Percentiles rank a stretch among this genome's conserved stretches.
Evolutionary conservation across 2,888 invertebrate species (phyloP).

Genomic region (Melieria omissa): DNA sequence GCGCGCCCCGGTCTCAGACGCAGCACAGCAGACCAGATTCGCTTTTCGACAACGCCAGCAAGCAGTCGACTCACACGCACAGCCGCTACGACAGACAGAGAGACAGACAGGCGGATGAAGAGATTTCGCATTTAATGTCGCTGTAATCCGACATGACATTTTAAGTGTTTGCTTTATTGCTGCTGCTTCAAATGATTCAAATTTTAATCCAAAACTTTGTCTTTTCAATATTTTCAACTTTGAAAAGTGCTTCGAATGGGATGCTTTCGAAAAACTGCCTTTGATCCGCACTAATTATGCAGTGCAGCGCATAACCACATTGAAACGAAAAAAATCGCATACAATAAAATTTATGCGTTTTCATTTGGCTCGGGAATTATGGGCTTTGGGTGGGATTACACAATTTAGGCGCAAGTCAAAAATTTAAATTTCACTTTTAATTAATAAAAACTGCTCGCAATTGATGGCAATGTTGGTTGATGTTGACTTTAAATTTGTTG

Average conservation of each 20-base stretch:
- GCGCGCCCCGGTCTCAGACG: not conserved
- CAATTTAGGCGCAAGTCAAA: too few relatives aligned
- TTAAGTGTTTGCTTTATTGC: slow-evolving; percentile 51
- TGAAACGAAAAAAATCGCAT: too few relatives aligned
- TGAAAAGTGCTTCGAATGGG: too few relatives aligned
- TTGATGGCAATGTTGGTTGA: slow-evolving; percentile 9
- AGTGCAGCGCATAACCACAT: too few relatives aligned
- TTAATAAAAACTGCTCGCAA: too few relatives aligned
- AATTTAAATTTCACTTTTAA: too few relatives aligned
- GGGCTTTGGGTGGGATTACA: too few relatives aligned
- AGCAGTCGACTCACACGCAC: slow-evolving; percentile 1
- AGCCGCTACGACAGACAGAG: not conserved
- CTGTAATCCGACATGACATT: slow-evolving; percentile 50
- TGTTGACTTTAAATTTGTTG: slow-evolving; percentile 23
- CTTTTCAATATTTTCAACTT: not conserved
- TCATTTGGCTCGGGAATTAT: not conserved
- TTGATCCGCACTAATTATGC: too few relatives aligned
- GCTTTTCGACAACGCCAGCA: not conserved
- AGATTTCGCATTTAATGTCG: slow-evolving; percentile 1
- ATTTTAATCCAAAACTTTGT: slow-evolving; percentile 45
- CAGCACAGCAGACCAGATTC: not conserved
- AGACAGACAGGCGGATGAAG: slow-evolving; percentile 15
- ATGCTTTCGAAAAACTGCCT: too few relatives aligned
- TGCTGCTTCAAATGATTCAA: slow-evolving; percentile 52
- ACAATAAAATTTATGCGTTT: too few relatives aligned